Conservation (phyloP, 2,113 vertebrate genomes). For the Phalacrocorax brasilianus region DNA sequence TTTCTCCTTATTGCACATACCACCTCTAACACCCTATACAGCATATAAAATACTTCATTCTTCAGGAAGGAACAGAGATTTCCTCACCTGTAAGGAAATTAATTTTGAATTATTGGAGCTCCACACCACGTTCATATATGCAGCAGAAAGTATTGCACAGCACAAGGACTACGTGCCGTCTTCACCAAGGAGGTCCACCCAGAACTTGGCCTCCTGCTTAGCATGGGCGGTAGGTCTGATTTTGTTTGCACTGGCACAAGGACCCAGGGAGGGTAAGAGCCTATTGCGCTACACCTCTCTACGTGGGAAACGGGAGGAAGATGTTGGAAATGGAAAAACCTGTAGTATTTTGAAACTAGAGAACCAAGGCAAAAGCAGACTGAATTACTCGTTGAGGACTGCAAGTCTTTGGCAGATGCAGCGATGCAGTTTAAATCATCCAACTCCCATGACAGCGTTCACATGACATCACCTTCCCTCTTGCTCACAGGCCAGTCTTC, state of each 20-base stretch:
- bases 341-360: not conserved
- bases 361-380: not conserved
- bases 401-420: not conserved
- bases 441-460: not conserved
- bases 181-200: not conserved
- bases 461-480: not conserved
- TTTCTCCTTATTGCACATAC: not conserved
- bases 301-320: not conserved
- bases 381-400: not conserved
- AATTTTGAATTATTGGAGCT: not conserved
- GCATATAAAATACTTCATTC: not conserved
- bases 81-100: not conserved
- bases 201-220: not conserved
- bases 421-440: not conserved
- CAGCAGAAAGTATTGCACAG: not conserved
- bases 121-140: not conserved
- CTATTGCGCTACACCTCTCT: not conserved
- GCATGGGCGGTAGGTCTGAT: not conserved
- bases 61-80: not conserved
- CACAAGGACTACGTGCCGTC: not conserved
- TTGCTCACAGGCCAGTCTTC: not conserved
- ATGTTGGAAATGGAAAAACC: not conserved
- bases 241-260: not conserved
- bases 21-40: not conserved
- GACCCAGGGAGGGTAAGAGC: not conserved